These are phyloP conservation scores for Aulostomus chinensis DNA, from an alignment of 2,797 vertebrate species.

Conservation along the genomic window DNA sequence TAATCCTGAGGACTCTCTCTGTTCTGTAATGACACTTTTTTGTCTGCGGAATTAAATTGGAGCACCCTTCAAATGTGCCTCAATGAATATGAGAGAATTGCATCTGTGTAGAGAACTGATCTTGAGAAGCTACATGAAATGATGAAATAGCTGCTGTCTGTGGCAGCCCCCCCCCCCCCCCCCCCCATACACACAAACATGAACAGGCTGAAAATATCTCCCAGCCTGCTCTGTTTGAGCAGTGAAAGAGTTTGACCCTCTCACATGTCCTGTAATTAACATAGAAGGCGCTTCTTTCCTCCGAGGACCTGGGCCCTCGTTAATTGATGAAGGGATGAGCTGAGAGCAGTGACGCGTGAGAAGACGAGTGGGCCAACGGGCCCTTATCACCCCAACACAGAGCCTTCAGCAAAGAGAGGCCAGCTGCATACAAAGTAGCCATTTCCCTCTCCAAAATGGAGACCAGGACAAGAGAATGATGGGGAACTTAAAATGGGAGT, in stretches of 20 bases:
- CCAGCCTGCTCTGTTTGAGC: slow-evolving; percentile 27
- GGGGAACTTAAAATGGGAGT: slow-evolving; percentile 3
- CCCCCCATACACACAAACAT: slow-evolving; percentile 4
- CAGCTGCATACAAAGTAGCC: slow-evolving; percentile 41
- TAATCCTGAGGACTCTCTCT: too few species aligned
- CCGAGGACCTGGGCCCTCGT: slow-evolving; percentile 44
- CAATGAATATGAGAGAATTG: slow-evolving; percentile 34
- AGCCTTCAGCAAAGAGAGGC: slow-evolving; percentile 33
- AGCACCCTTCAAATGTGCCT: slow-evolving; percentile 30
- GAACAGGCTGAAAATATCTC: slow-evolving; percentile 11
- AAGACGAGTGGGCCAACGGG: slow-evolving; percentile 46
- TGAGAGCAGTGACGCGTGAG: slow-evolving; percentile 40
- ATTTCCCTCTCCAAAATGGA: slow-evolving; percentile 19
- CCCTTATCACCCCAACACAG: slow-evolving; percentile 66
- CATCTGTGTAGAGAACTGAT: slow-evolving; percentile 37
- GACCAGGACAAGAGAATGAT: slow-evolving; percentile 10
- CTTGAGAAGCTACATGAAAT: slow-evolving; percentile 33
- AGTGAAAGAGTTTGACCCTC: slow-evolving; percentile 31
- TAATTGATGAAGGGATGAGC: slow-evolving; percentile 66
- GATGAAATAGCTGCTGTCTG: slow-evolving; percentile 39
- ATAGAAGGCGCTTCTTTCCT: slow-evolving; percentile 53
- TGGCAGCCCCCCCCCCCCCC: too few species aligned
- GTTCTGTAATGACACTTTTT: too few species aligned
- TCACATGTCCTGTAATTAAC: slow-evolving; percentile 67
- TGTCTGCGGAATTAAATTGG: slow-evolving; percentile 26